Base-by-base conservation (phyloP, 2,113 vertebrate genomes). In the Varanus salvator region DNA sequence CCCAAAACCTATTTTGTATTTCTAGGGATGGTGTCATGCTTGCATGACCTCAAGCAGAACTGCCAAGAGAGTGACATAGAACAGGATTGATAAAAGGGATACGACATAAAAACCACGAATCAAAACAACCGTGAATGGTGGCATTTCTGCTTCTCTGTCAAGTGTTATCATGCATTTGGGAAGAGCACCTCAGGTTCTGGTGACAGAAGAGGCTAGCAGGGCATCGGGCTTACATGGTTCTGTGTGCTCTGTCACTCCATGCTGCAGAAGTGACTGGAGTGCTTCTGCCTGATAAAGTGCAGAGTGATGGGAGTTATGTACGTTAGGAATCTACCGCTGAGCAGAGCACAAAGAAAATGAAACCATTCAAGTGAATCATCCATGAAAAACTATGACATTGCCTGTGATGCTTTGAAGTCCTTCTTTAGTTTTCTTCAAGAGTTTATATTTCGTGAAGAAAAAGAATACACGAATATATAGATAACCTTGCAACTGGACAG, bases 51-150 rank as follows among this genome's bases (percentile, higher is more conserved):
- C 90, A 91, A 93, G 86, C 86, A 84, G 80, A 95, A 94, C 91
- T 97, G 86, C 89, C 93, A 95, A 92, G 69, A 96, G 0, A 95
- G 80, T 92, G 92, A 94, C 96, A 95, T 57, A 69, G 94, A 94
- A 85, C 81, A 93, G 80, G 1, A 1, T 77, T 89, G 94, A 96
- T 94, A 90, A 95, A 96, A 95, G 84, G 77, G 85, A 93, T 87
- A 89, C 84, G 94, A 94, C 93, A 95, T 93, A 64, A 95, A 93
- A 95, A 93, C 88, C 93, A 78, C 91, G 92, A 95, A 94, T 96
- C 57, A 77, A 96, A 96, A 93, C 92, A 93, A 76, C 77, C 83
- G 90, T 90, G 86, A 94, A 94, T 94, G 19, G 88, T 89, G 93
- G 75, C 89, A 86, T 89, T 95, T 95, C 92, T 93, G 85, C 94